These are phyloP conservation scores for Xenus cinereus DNA, from an alignment of 2,113 vertebrate species.

Conservation along the genomic window DNA sequence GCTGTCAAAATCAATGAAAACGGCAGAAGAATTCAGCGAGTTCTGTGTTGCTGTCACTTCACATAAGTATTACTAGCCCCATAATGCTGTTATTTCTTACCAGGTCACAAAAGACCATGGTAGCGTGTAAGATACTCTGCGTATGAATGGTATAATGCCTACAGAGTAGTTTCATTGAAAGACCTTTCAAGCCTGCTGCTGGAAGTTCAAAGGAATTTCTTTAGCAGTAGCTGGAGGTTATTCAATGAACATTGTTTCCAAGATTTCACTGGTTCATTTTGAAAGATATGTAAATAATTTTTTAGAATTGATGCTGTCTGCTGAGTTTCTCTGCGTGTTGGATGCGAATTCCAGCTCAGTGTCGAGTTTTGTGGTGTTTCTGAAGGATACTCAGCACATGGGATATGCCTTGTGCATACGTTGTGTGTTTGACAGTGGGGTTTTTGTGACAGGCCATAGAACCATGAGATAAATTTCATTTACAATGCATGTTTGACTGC, in stretches of 20 bases:
- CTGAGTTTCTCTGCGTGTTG: background rate
- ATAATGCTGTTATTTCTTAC: conserved; percentile 24
- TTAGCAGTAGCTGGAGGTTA: background rate
- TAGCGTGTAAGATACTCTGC: background rate
- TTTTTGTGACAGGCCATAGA: background rate
- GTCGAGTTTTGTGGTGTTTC: background rate
- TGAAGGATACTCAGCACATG: background rate
- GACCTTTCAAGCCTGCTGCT: background rate
- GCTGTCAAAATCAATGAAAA: conserved; percentile 54
- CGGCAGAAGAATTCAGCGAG: conserved; percentile 1
- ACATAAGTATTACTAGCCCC: conserved; percentile 4
- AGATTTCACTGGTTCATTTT: background rate
- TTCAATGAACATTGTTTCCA: background rate
- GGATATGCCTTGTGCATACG: background rate
- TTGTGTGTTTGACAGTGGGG: background rate
- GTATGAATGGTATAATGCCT: background rate
- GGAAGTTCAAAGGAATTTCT: background rate
- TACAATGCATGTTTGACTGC: background rate
- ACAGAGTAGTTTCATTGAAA: background rate
- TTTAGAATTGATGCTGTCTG: background rate
- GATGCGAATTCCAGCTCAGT: background rate
- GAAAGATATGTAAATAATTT: background rate
- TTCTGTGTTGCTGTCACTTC: conserved; percentile 31
- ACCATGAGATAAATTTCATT: background rate
- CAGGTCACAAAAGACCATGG: background rate